Conservation (phyloP, 1,140 invertebrate genomes). For the Drosophila virilis region DNA sequence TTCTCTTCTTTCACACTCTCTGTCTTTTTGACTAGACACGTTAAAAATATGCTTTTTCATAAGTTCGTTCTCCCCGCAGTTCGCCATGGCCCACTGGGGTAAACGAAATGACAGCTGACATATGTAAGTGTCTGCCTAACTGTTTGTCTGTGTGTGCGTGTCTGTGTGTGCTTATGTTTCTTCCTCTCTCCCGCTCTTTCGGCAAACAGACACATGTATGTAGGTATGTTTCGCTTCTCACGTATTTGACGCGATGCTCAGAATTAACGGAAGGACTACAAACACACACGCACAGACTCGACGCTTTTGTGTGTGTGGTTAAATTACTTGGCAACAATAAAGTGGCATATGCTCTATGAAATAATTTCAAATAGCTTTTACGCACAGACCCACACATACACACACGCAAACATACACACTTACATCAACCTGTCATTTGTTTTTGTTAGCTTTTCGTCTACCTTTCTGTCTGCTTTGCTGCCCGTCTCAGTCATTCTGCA, state of each 20-base stretch:
- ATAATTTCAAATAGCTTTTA: constrained; percentile 51
- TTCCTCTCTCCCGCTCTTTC: constrained; percentile 21
- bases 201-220: neutral
- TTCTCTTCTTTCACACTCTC: neutral
- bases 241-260: constrained; percentile 45
- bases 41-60: constrained; percentile 58
- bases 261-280: constrained; percentile 49
- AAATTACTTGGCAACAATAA: constrained; percentile 83
- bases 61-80: constrained; percentile 19
- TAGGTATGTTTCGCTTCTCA: constrained; percentile 29
- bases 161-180: constrained; percentile 17
- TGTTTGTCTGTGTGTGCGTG: constrained; percentile 28
- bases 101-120: constrained; percentile 79
- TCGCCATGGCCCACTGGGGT: constrained; percentile 28
- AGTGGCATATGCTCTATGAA: constrained; percentile 72
- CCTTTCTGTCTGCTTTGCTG: neutral
- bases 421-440: constrained; percentile 34
- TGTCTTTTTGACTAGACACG: constrained; percentile 45
- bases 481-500: constrained; percentile 50
- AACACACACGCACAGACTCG: constrained; percentile 7
- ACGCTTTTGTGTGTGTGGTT: constrained; percentile 56
- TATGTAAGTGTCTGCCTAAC: constrained; percentile 70
- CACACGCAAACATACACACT: constrained; percentile 1
- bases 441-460: constrained; percentile 23
- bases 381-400: constrained; percentile 1